Conservation (phyloP, 2,797 vertebrate species). For the Ptychadena robeensis region DNA sequence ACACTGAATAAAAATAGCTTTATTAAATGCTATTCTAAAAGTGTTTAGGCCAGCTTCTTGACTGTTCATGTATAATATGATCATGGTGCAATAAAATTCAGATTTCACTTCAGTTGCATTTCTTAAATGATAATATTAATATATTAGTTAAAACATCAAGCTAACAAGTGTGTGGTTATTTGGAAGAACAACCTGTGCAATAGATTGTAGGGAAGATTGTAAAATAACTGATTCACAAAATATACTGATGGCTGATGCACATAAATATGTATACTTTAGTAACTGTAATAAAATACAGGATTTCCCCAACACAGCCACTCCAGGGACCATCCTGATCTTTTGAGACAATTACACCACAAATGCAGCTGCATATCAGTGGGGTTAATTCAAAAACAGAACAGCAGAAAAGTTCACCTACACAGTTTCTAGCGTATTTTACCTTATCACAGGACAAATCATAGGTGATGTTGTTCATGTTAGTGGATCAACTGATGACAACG, state of each 20-base stretch:
- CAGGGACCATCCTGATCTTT: no score
- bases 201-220: neutral
- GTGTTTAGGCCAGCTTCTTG: neutral
- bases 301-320: no score
- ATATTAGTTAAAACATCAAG: neutral
- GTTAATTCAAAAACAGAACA: no score
- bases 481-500: no score
- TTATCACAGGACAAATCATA: no score
- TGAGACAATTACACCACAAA: no score
- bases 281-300: no score
- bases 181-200: neutral
- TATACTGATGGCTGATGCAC: neutral
- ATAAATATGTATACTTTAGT: neutral
- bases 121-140: neutral
- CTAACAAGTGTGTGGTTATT: neutral
- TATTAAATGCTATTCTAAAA: conserved; percentile 21
- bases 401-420: no score
- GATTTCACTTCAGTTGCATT: neutral
- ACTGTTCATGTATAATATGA: neutral
- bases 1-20: conserved; percentile 39
- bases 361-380: no score
- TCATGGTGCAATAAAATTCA: neutral
- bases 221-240: neutral
- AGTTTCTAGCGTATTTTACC: no score
- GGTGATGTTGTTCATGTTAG: no score